These are phyloP conservation scores for Macrophya annulata DNA, from an alignment of 2,888 invertebrate genomes.

Conservation along the genomic window DNA sequence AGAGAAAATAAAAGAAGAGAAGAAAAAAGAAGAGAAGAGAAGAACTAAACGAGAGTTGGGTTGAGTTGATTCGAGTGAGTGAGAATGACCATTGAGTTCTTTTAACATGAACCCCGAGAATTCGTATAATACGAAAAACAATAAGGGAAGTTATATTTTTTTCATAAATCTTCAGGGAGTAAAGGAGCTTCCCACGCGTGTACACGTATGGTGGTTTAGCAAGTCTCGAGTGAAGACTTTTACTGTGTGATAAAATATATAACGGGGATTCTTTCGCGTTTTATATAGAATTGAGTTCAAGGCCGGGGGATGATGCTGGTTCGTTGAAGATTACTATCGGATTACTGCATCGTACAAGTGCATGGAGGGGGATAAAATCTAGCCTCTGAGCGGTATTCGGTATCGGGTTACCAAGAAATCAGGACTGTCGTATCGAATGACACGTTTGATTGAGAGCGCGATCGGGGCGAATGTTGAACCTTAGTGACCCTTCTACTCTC, in stretches of 20 bases:
- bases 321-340: conserved; percentile 50
- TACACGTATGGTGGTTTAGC: background rate
- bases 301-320: conserved; percentile 37
- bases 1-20: background rate
- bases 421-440: conserved; percentile 48
- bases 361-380: conserved; percentile 42
- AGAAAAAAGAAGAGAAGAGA: background rate
- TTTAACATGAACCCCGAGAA: background rate
- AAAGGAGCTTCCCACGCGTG: conserved; percentile 9
- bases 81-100: conserved; percentile 35
- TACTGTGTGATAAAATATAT: conserved; percentile 6
- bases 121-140: background rate
- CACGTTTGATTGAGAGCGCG: conserved; percentile 42
- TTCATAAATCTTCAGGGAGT: background rate
- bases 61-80: background rate
- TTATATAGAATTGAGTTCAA: conserved; percentile 43
- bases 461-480: conserved; percentile 7
- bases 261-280: background rate
- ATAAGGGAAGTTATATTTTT: background rate
- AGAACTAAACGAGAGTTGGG: background rate
- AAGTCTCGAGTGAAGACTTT: conserved; percentile 13
- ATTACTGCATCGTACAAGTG: conserved; percentile 50
- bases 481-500: conserved; percentile 34
- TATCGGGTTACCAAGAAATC: conserved; percentile 48
- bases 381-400: conserved; percentile 25